Base-by-base conservation (phyloP, 2,888 invertebrate genomes). In the Aspidapion aeneum region DNA sequence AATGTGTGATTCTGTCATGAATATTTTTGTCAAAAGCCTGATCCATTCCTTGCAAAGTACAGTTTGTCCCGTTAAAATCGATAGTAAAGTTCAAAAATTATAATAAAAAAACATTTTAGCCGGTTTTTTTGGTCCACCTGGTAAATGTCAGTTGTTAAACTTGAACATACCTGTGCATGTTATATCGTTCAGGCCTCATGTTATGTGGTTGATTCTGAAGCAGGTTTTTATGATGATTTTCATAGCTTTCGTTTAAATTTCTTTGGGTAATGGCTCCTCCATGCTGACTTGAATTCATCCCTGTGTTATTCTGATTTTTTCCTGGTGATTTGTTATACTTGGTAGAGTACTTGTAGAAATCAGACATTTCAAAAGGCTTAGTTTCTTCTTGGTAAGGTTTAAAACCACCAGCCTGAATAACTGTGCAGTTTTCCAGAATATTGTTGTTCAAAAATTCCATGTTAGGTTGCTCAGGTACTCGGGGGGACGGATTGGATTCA, bases 321-420 rank as follows among this genome's bases (percentile, higher is more conserved):
- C 62, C 67, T 16, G 78, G 78, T 5, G 78, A 77, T 63, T 78
- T 94, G 89, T 66, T 96, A 86, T 91, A 94, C 78, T 96, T 95
- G 2, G 95, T 96, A 59, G 96, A 97, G 79, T 98, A 98, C 80
- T 97, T 98, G 79, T 96, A 98, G 79, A 96, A 97, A 80, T 98
- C 98, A 0, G 96, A 90, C 93, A 97, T 96, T 83, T 97, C 97
- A 81, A 96, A 98, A 1, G 97, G 97, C 78, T 98, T 98, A 0
- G 94, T 93, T 62, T 94, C 93, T 82, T 98, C 97, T 74, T 93
- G 87, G 76, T 94, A 94, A 0, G 94, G 94, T 78, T 93, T 93
- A 82, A 91, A 94, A 72, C 91, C 93, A 48, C 94, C 94, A 68
- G 92, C 90, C 74, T 93, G 91, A 35, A 95, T 91, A 0, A 95